Conservation (phyloP, 2,888 invertebrate species). For the Torymus aiolomorphi region DNA sequence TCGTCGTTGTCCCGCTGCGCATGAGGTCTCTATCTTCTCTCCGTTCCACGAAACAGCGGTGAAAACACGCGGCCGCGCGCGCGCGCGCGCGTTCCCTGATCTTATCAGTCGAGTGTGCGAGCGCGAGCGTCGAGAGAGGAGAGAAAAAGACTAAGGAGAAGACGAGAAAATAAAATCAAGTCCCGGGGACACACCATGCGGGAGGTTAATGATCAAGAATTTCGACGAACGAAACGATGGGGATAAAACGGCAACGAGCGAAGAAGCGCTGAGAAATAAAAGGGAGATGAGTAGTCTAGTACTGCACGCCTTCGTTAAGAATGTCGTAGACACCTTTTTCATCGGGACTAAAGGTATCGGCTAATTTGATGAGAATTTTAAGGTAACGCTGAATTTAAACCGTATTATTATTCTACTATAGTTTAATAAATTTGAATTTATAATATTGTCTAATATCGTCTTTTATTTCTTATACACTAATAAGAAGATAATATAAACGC, state of each 20-base stretch:
- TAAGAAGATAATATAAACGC: no score
- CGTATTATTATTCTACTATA: no score
- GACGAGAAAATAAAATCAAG: conserved; percentile 32
- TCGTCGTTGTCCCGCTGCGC: conserved; percentile 56
- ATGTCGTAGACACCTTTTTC: background rate
- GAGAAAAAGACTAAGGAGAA: conserved; percentile 25
- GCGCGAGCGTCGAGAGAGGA: conserved; percentile 12
- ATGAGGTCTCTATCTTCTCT: conserved; percentile 64
- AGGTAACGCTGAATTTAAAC: no score
- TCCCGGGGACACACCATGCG: conserved; percentile 39
- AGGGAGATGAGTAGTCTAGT: background rate
- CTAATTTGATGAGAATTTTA: background rate
- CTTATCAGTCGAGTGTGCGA: conserved; percentile 54
- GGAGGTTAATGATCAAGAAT: conserved; percentile 58
- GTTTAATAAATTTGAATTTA: no score
- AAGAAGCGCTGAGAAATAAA: conserved; percentile 14
- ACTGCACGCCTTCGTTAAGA: background rate
- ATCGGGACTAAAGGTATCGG: background rate
- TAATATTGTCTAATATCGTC: no score
- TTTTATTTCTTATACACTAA: no score
- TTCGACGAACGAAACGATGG: conserved; percentile 42
- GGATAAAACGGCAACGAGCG: background rate
- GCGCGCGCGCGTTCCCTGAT: conserved; percentile 30
- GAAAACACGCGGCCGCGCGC: conserved; percentile 56
- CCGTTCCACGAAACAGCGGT: conserved; percentile 59